These are phyloP conservation scores for Phragmatobia fuliginosa DNA, from an alignment of 2,888 invertebrate genomes.

Conservation along the genomic window DNA sequence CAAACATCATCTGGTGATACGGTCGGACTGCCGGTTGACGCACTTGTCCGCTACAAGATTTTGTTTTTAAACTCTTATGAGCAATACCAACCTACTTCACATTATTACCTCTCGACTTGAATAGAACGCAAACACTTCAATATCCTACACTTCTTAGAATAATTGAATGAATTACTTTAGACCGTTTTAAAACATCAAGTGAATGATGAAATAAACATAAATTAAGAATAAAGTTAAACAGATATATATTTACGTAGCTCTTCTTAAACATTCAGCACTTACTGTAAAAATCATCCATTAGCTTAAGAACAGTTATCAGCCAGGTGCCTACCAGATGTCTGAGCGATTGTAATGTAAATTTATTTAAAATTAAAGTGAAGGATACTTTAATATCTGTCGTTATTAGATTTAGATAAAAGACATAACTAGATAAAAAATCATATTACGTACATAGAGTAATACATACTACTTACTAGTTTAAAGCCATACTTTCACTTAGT, in stretches of 20 bases:
- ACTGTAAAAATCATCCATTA: constrained; percentile 34
- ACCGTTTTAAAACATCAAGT: constrained; percentile 44
- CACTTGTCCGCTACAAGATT: constrained; percentile 43
- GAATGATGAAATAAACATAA: constrained; percentile 35
- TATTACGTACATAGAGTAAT: too few relatives aligned
- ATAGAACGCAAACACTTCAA: constrained; percentile 48
- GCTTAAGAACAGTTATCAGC: constrained; percentile 31
- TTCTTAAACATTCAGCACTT: constrained; percentile 31
- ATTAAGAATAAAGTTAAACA: constrained; percentile 44
- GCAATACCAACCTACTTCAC: constrained; percentile 37
- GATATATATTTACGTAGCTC: constrained; percentile 43
- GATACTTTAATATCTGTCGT: background rate
- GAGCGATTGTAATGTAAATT: constrained; percentile 2
- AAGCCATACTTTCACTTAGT: too few relatives aligned
- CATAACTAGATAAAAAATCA: too few relatives aligned
- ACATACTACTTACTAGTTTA: too few relatives aligned
- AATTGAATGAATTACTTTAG: constrained; percentile 47
- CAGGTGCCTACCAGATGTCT: constrained; percentile 10
- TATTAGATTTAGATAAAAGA: background rate
- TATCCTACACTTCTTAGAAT: constrained; percentile 44
- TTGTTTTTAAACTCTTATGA: constrained; percentile 47
- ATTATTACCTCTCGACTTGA: constrained; percentile 42
- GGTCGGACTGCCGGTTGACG: constrained; percentile 31
- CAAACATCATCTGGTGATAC: constrained; percentile 36
- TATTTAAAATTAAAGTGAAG: constrained; percentile 6